Base-by-base conservation (phyloP, 2,888 invertebrate species). In the Synanthedon tipuliformis region DNA sequence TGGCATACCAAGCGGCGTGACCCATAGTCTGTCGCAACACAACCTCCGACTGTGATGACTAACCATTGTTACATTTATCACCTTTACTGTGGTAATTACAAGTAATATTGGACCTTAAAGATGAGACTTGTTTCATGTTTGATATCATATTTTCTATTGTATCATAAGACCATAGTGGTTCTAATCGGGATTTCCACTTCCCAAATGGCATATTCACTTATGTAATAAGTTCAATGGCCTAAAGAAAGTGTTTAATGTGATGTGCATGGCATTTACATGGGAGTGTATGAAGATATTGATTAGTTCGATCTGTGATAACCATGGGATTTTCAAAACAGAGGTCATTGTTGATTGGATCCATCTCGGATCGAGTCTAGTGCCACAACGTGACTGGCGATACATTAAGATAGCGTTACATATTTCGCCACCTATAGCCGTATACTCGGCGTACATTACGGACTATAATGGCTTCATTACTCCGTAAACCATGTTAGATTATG, bases 1-100 rank as follows among this genome's bases (percentile, higher is more conserved):
- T 75, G 56, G 66, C 82, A 84, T 84, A 83, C 85, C 71, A 77
- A 10, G 82, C 75, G 70, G 73, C 69, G 66, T 83, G 83, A 84
- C 81, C 84, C 69, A 41, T 45, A 27, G 48, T 50, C 4, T 56
- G 51, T 56, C 50, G 56, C 56, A 56, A 55, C 50, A 23, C 7
- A 45, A 15, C 45, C 34, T 34, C 34, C 34, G 15, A 15, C 13
- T 45, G n/a, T 8, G 51, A 55, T 55, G 55, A 53, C 55, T 55
- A 53, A 55, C 23, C 49, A 49, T 49, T 49, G 49, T 49, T 16
- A 8, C 11, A n/a, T 49, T 49, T 49, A 18, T 41, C 5, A 41
- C 45, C 13, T 15, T 34, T 34, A 34, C 34, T 34, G 8, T 34
- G 8, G 34, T 34, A 34, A 34, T 34, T 34, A 34, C 34, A 34